These are phyloP conservation scores for Neostethus bicornis DNA, from an alignment of 2,797 vertebrate genomes.

Conservation along the genomic window DNA sequence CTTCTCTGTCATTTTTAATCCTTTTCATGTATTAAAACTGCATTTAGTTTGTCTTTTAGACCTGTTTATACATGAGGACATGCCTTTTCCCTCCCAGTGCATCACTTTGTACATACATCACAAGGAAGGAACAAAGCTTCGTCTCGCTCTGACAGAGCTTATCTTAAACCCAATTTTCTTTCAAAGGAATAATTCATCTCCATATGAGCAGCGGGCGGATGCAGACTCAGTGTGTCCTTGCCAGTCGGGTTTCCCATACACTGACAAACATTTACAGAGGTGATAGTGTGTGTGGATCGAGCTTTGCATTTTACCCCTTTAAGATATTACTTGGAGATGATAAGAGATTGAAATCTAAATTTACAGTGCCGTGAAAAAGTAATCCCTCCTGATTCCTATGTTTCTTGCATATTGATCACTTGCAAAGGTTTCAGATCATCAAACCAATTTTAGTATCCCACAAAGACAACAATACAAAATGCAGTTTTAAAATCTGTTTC, in stretches of 20 bases:
- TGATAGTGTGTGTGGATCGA: constrained; percentile 39
- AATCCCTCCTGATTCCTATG: too few species aligned
- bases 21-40: constrained; percentile 4
- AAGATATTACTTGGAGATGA: too few species aligned
- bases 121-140: constrained; percentile 24
- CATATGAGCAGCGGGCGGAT: constrained; percentile 33
- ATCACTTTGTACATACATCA: constrained; percentile 32
- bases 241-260: constrained; percentile 9
- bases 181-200: constrained; percentile 61
- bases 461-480: too few species aligned
- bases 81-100: not conserved
- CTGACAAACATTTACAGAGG: constrained; percentile 18
- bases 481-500: too few species aligned
- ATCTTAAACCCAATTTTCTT: constrained; percentile 62
- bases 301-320: constrained; percentile 34
- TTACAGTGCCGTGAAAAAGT: constrained; percentile 9
- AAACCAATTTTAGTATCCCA: too few species aligned
- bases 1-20: constrained; percentile 1
- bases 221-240: constrained; percentile 39
- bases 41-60: constrained; percentile 9
- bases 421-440: too few species aligned
- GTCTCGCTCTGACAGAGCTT: constrained; percentile 46
- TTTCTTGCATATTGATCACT: too few species aligned
- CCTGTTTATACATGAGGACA: constrained; percentile 11
- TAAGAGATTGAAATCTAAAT: constrained; percentile 23